Conservation (phyloP, 2,888 invertebrate species). For the Amphipyra tragopoginis region DNA sequence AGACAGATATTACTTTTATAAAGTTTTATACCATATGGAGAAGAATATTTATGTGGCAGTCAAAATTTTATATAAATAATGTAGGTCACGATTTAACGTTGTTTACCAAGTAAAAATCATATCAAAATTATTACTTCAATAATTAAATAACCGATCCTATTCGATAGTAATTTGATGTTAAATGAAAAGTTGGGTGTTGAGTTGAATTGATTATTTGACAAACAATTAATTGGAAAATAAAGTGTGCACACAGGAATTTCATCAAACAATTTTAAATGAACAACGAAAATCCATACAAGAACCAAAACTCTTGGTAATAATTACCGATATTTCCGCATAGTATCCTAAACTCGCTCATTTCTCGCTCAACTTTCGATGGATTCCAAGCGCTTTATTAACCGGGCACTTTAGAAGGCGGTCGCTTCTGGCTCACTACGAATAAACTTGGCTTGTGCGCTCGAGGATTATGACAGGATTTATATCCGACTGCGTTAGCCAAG, state of each 20-base stretch:
- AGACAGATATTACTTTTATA: too few species aligned
- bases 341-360: background rate
- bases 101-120: too few species aligned
- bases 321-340: background rate
- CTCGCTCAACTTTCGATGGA: constrained; percentile 19
- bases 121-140: too few species aligned
- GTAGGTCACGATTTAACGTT: too few species aligned
- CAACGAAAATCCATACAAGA: background rate
- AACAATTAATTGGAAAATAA: background rate
- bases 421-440: constrained; percentile 38
- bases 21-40: too few species aligned
- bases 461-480: constrained; percentile 46
- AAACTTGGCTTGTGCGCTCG: constrained; percentile 26
- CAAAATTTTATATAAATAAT: too few species aligned
- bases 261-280: background rate
- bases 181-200: background rate
- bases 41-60: too few species aligned
- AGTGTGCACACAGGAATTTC: background rate
- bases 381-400: constrained; percentile 23
- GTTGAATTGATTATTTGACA: background rate
- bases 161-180: background rate
- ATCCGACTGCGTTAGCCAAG: constrained; percentile 8
- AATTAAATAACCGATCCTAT: background rate
- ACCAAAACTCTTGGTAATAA: background rate
- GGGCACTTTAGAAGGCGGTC: constrained; percentile 33